phyloP scores from a whole-genome alignment of 2,113 vertebrate genomes.

The Odocoileus virginianus region DNA sequence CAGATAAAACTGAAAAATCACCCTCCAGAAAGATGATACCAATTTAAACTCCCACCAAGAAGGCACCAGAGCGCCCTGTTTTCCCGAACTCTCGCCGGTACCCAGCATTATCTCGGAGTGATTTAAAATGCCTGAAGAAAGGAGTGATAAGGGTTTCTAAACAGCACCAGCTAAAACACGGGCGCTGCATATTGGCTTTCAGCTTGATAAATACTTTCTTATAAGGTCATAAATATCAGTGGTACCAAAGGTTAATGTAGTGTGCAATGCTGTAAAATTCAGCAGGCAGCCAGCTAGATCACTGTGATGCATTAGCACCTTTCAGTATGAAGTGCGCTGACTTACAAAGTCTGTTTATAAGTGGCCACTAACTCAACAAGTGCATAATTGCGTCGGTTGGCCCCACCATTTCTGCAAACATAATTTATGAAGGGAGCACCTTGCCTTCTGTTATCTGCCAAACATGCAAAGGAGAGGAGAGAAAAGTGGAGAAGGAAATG shows the following conservation, averaged over 20 bases:
- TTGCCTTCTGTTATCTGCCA: slow-evolving; percentile 27
- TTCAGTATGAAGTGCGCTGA: slow-evolving; percentile 71
- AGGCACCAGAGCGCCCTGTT: neutral
- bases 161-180: slow-evolving; percentile 72
- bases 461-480: neutral
- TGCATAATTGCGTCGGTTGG: slow-evolving; percentile 56
- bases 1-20: slow-evolving; percentile 51
- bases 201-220: slow-evolving; percentile 88
- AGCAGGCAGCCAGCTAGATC: slow-evolving; percentile 83
- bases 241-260: slow-evolving; percentile 90
- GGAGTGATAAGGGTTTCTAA: slow-evolving; percentile 76
- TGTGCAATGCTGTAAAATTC: slow-evolving; percentile 86
- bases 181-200: slow-evolving; percentile 79
- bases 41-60: slow-evolving; percentile 23
- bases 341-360: slow-evolving; percentile 76
- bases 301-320: slow-evolving; percentile 84
- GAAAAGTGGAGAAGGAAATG: neutral
- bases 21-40: slow-evolving; percentile 38
- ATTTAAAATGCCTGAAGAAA: slow-evolving; percentile 72
- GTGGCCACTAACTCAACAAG: slow-evolving; percentile 70
- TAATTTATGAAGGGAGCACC: slow-evolving; percentile 60
- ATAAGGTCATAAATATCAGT: slow-evolving; percentile 86
- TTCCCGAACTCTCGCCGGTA: neutral
- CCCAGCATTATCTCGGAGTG: slow-evolving; percentile 35
- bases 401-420: slow-evolving; percentile 29